phyloP scores from a whole-genome alignment of 2,888 invertebrate genomes.

The Chloroclystis v-ata region DNA sequence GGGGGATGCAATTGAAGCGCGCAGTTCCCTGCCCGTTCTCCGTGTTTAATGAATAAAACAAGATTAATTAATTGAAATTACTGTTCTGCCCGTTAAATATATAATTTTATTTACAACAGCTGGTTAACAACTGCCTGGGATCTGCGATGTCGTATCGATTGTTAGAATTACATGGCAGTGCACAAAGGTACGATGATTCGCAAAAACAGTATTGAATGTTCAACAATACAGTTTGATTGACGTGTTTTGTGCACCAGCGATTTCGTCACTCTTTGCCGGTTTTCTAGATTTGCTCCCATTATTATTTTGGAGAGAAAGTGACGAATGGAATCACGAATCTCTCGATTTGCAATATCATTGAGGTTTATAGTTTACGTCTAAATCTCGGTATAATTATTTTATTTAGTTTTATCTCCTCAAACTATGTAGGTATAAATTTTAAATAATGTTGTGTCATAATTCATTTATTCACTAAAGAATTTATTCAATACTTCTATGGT shows the following conservation, averaged over 20 bases:
- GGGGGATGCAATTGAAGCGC: not conserved
- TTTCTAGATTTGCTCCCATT: conserved; percentile 42
- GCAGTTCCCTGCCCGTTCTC: not conserved
- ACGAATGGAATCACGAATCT: conserved; percentile 13
- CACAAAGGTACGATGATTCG: conserved; percentile 5
- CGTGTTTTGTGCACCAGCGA: conserved; percentile 36
- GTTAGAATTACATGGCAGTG: not conserved
- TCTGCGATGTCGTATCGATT: conserved; percentile 7
- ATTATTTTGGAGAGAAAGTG: conserved; percentile 50
- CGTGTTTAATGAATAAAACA: too few species aligned
- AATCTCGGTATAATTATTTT: not conserved
- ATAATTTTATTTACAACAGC: too few species aligned
- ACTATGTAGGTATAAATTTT: too few species aligned
- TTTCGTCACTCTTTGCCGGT: conserved; percentile 38
- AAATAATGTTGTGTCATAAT: too few species aligned
- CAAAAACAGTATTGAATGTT: conserved; percentile 24
- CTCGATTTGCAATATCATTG: not conserved
- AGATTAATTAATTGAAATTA: not conserved
- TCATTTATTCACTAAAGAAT: too few species aligned
- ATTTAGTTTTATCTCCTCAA: too few species aligned
- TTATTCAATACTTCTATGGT: too few species aligned
- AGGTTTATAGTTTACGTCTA: not conserved
- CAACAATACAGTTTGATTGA: conserved; percentile 46
- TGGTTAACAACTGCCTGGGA: not conserved
- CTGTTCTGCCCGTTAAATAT: not conserved